Percentiles rank a stretch among this genome's conserved stretches.
Conservation (phyloP, 2,113 vertebrate species). For the Osmerus mordax region DNA sequence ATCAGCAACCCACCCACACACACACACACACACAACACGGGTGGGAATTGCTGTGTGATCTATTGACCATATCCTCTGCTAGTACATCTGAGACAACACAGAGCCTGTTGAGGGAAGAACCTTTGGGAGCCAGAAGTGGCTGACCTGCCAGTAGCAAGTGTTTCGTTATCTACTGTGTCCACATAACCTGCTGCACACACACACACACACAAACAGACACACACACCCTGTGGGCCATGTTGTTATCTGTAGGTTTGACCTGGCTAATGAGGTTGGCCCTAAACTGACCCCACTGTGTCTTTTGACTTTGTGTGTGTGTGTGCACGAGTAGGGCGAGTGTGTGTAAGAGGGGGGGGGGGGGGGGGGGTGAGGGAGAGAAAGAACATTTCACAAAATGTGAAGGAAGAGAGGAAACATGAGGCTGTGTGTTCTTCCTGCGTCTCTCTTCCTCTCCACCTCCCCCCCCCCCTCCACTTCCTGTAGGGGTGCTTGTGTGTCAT, state of each 20-base stretch:
- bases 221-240: not conserved
- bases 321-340: not conserved
- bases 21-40: too few species aligned
- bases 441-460: slow-evolving; percentile 2
- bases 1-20: too few species aligned
- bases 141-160: not conserved
- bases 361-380: not conserved
- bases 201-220: not conserved
- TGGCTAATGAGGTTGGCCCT: not conserved
- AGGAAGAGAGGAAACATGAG: not conserved
- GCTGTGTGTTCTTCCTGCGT: not conserved
- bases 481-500: not conserved
- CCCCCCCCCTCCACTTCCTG: slow-evolving; percentile 7
- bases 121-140: too few species aligned
- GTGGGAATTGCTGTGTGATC: too few species aligned
- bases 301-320: not conserved
- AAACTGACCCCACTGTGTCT: not conserved
- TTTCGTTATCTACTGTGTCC: not conserved
- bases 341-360: not conserved
- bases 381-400: not conserved
- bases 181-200: not conserved
- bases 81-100: not conserved
- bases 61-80: not conserved
- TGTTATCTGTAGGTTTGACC: not conserved
- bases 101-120: too few species aligned